phyloP scores from a whole-genome alignment of 1,140 invertebrate species.

The Xylocopa sonorina region DNA sequence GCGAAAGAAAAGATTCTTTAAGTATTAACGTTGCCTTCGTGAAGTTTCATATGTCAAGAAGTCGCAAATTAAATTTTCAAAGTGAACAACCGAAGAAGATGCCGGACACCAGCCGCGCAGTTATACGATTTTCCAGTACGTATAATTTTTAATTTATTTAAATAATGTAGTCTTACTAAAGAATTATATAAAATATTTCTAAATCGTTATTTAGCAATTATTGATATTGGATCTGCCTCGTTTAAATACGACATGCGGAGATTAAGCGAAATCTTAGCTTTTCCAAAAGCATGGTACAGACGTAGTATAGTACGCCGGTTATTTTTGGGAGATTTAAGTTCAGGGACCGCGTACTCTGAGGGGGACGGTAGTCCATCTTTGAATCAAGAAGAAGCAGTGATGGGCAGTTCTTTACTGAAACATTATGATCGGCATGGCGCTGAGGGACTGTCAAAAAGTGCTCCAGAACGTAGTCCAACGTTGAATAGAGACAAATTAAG shows the following conservation, averaged over 20 bases:
- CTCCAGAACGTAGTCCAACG: constrained; percentile 80
- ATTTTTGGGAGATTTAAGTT: constrained; percentile 94
- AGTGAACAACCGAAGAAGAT: constrained; percentile 80
- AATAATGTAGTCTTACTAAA: background rate
- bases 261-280: constrained; percentile 97
- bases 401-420: constrained; percentile 76
- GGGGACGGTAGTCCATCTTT: constrained; percentile 74
- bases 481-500: constrained; percentile 82
- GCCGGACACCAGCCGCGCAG: constrained; percentile 83
- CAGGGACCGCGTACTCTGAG: constrained; percentile 82
- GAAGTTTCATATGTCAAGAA: constrained; percentile 96
- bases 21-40: constrained; percentile 98
- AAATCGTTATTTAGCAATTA: constrained; percentile 87
- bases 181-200: constrained; percentile 29
- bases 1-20: constrained; percentile 96
- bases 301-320: constrained; percentile 95
- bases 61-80: constrained; percentile 91
- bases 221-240: constrained; percentile 98
- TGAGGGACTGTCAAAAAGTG: constrained; percentile 76
- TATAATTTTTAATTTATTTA: constrained; percentile 41
- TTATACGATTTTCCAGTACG: constrained; percentile 95
- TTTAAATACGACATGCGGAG: constrained; percentile 99
- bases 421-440: constrained; percentile 74
- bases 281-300: constrained; percentile 99
- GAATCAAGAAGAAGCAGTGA: constrained; percentile 77